phyloP scores from a whole-genome alignment of 2,113 vertebrate genomes.

The Prunella fulvescens region DNA sequence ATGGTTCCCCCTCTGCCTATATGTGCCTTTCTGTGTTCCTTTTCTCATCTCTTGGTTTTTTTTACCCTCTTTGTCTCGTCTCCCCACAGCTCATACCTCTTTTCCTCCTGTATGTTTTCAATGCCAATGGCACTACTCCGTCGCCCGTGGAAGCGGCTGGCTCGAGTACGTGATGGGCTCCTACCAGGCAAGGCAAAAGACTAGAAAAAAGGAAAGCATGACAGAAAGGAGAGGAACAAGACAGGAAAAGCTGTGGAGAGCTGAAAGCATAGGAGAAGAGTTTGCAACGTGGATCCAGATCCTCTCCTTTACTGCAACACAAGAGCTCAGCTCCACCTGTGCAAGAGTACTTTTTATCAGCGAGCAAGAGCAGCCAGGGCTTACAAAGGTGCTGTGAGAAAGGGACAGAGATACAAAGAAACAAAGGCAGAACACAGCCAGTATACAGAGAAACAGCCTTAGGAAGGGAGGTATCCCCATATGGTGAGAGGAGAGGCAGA shows the following conservation, averaged over 20 bases:
- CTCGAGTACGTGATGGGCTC: constrained; percentile 67
- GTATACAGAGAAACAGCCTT: neutral
- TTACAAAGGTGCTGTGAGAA: neutral
- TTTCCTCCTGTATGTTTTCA: constrained; percentile 92
- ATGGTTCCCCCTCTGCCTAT: neutral
- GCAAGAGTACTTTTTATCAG: neutral
- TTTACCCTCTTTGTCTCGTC: neutral
- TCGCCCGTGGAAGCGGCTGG: constrained; percentile 77
- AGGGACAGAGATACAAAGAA: neutral
- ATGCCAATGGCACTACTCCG: constrained; percentile 91
- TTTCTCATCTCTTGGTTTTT: neutral
- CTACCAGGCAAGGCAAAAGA: constrained; percentile 70
- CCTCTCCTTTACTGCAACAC: neutral
- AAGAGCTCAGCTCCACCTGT: neutral
- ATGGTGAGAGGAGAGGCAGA: neutral
- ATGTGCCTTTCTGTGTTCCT: neutral
- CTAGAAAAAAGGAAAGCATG: constrained; percentile 51
- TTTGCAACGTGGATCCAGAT: neutral
- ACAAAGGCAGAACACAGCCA: neutral
- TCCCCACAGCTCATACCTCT: constrained; percentile 74
- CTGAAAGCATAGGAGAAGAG: neutral
- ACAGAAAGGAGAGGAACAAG: neutral
- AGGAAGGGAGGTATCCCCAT: neutral
- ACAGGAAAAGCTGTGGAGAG: neutral
- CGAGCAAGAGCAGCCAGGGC: neutral